Base-by-base conservation (phyloP, 2,797 vertebrate genomes). In the Spinus pinus region DNA sequence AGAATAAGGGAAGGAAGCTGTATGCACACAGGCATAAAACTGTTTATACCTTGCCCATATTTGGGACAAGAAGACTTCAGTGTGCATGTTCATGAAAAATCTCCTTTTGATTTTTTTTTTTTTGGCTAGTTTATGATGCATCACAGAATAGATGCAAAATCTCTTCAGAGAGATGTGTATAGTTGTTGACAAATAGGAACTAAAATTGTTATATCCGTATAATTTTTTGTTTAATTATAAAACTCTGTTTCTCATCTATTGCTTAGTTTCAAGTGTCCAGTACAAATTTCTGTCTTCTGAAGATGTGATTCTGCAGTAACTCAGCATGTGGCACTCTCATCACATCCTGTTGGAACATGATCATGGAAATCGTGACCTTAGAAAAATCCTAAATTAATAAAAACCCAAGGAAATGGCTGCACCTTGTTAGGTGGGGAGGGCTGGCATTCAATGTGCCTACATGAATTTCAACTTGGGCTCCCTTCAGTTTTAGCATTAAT, bases 61-160 rank as follows among this genome's bases (percentile, higher is more conserved):
- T 69, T 91, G 84, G 82, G 71, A 87, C 62, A 64, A 53, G 57
- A 51, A 57, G 50, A 62, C 37, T 75, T 88, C 66, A 51, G 16
- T 91, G 44, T 61, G 53, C 33, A 18, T 37, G 44, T 39, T 66
- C 20, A 58, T 86, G 78, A 90, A 93, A 86, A 96, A 88, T 72
- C 28, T 78, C 47, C 1, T 28, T 19, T 6, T 51, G 9, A 7
- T 49, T 30, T 9, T 25, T 18, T 25, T 77, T 82, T 79, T 84
- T 65, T 37, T 67, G 11, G 1, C 19, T 58, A 15, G 12, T 84
- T 94, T 33, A 6, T 75, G 71, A 27, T 66, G 14, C 39, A 22
- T 51, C 24, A 47, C 60, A 16, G 22, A 56, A 74, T 30, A 56
- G 79, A 35, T 44, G 30, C 22, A 49, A 61, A 28, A 50, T 33